Conservation (phyloP, 2,888 invertebrate genomes). For the Lacanobia wlatinum region DNA sequence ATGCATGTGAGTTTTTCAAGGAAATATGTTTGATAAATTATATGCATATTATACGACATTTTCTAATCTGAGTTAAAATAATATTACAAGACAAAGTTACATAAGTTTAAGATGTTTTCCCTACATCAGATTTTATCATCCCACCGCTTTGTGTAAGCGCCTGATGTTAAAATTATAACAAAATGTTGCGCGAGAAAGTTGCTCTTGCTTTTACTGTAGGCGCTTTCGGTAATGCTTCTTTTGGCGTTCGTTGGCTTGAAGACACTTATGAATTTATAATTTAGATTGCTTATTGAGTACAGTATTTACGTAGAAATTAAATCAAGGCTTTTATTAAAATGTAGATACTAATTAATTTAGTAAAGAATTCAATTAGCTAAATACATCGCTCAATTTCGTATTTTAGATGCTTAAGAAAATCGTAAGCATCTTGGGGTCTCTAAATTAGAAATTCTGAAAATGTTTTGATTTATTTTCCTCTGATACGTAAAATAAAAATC, state of each 20-base stretch:
- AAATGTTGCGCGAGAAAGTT: slow-evolving; percentile 55
- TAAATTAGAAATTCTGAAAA: slow-evolving; percentile 63
- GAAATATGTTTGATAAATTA: background rate
- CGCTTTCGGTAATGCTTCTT: slow-evolving; percentile 46
- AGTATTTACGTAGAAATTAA: background rate
- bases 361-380: background rate
- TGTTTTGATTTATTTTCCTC: slow-evolving; percentile 64
- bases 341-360: background rate
- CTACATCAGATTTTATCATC: slow-evolving; percentile 46
- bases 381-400: slow-evolving; percentile 19
- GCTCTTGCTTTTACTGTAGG: slow-evolving; percentile 54
- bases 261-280: slow-evolving; percentile 28
- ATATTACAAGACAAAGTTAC: slow-evolving; percentile 31
- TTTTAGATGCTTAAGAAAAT: slow-evolving; percentile 25
- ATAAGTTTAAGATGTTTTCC: slow-evolving; percentile 37
- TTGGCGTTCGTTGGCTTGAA: slow-evolving; percentile 22
- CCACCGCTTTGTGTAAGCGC: slow-evolving; percentile 52
- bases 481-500: slow-evolving; percentile 62
- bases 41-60: background rate
- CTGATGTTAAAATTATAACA: slow-evolving; percentile 62
- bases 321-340: background rate
- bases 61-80: slow-evolving; percentile 26
- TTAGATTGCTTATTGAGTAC: slow-evolving; percentile 21
- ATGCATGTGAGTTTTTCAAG: background rate
- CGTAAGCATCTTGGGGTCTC: slow-evolving; percentile 43